Evolutionary conservation across 2,113 vertebrate genomes (phyloP).

Genomic region (Atherinomorus stipes): DNA sequence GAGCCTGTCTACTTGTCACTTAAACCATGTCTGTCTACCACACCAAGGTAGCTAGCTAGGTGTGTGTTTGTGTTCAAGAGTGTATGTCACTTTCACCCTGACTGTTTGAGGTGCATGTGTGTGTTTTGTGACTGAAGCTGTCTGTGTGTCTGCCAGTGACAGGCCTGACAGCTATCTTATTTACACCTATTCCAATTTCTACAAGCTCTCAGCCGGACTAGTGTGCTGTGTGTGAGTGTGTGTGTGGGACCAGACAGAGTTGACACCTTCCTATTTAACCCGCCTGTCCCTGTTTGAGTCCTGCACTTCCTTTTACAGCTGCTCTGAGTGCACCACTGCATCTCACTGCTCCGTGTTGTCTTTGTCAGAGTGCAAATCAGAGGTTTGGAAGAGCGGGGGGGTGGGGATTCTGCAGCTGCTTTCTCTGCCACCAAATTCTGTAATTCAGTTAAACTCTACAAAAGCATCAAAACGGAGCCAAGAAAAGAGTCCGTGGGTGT

Average conservation of each 20-base stretch:
- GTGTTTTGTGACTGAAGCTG: conserved; percentile 49
- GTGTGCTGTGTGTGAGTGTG: conserved; percentile 28
- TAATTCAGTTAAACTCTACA: neutral
- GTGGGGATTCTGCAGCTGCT: conserved; percentile 19
- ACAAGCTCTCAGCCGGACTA: conserved; percentile 69
- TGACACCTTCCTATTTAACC: conserved; percentile 76
- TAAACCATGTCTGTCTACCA: conserved; percentile 54
- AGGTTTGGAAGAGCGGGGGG: neutral
- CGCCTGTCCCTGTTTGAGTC: conserved; percentile 40
- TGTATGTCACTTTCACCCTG: conserved; percentile 51
- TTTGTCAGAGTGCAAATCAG: conserved; percentile 55
- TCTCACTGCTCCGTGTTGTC: conserved; percentile 33
- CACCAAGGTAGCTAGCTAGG: conserved; percentile 31
- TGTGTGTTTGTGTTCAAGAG: conserved; percentile 28
- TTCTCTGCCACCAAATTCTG: conserved; percentile 7
- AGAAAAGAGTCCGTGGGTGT: neutral
- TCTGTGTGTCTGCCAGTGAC: conserved; percentile 67
- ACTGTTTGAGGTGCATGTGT: conserved; percentile 12
- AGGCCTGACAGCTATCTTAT: conserved; percentile 78
- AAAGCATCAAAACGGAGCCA: neutral
- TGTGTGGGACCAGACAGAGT: conserved; percentile 41
- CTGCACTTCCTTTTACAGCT: conserved; percentile 60
- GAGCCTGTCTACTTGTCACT: conserved; percentile 66
- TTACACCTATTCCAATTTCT: conserved; percentile 78
- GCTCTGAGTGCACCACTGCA: conserved; percentile 41